These are phyloP conservation scores for Anoplius nigerrimus DNA, from an alignment of 2,888 invertebrate species.

Conservation along the genomic window DNA sequence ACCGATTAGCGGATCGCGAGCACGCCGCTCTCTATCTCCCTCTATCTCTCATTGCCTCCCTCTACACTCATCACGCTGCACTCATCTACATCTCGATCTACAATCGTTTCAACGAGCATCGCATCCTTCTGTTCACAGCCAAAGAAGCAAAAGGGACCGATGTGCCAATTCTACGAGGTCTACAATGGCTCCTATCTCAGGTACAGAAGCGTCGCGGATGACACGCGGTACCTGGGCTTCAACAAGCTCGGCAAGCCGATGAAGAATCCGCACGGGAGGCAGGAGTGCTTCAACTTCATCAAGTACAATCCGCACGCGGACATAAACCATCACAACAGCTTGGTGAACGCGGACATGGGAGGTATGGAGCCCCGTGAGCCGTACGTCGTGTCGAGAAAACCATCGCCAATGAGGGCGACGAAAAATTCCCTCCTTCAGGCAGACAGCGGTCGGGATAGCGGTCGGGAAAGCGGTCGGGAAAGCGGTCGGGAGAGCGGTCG, in stretches of 20 bases:
- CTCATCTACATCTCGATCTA: no score
- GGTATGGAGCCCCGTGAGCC: conserved; percentile 59
- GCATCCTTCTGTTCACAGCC: conserved; percentile 75
- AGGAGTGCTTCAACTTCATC: conserved; percentile 81
- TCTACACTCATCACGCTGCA: no score
- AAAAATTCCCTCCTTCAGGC: conserved; percentile 60
- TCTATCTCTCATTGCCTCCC: no score
- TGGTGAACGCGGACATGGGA: conserved; percentile 76
- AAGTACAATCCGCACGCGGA: conserved; percentile 80
- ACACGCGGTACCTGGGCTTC: conserved; percentile 81
- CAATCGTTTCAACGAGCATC: no score
- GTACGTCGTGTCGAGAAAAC: conserved; percentile 73
- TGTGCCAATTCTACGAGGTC: conserved; percentile 81
- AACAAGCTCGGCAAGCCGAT: conserved; percentile 79
- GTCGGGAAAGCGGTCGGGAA: conserved; percentile 28
- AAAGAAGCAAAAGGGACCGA: conserved; percentile 79
- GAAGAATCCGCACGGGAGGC: conserved; percentile 72
- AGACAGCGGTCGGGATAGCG: conserved; percentile 57
- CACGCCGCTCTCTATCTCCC: no score
- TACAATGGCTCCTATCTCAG: conserved; percentile 81
- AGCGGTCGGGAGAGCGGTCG: conserved; percentile 34
- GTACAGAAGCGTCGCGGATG: conserved; percentile 80
- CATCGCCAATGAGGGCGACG: conserved; percentile 55
- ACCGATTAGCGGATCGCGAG: no score
- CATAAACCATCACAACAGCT: conserved; percentile 79